Base-by-base conservation (phyloP, 1,140 invertebrate species). In the Meloidogyne floridensis region DNA sequence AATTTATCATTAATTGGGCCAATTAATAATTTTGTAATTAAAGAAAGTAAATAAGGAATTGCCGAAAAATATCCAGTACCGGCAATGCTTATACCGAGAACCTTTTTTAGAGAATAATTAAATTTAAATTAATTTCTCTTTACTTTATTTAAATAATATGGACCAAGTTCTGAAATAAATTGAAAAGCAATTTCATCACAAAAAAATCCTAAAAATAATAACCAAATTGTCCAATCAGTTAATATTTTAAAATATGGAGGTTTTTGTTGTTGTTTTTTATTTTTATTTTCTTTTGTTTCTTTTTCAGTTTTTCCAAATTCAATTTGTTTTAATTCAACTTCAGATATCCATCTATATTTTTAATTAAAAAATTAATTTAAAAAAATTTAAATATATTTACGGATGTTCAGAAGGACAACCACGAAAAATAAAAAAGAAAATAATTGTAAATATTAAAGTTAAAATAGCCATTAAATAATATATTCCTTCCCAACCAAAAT, bases 111-210 rank as follows among this genome's bases (percentile, higher is more conserved):
- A 72, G 4, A 47, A 47, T 5, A 47, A 47, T 47, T 47, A 53
- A 73, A 6, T 7, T 18, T 15, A 74, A 32, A n/a, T 18, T 53
- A 13, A 73, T 15, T 80, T 43, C 15, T 15, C 4, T 15, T 18
- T 54, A 86, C 87, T 77, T 87, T 87, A 56, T 87, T 88, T 20
- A 87, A 74, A 83, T 87, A 87, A 18, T 78, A 87, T 69, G 86
- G 86, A 20, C 86, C 86, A 43, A 84, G 87, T 71, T 88, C 86
- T 43, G 80, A 77, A 70, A 87, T 88, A 32, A 87, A 75, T 18
- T 84, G 69, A 73, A 87, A 82, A 15, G 82, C 81, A 32, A 82
- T 32, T 20, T 18, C 32, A 56, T 51, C 82, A 18, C 80, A 32
- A 51, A 82, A 47, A 42, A 70, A 74, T 18, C 72, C 18, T 3